phyloP scores from a whole-genome alignment of 2,113 vertebrate species.

The Eolophus roseicapilla region DNA sequence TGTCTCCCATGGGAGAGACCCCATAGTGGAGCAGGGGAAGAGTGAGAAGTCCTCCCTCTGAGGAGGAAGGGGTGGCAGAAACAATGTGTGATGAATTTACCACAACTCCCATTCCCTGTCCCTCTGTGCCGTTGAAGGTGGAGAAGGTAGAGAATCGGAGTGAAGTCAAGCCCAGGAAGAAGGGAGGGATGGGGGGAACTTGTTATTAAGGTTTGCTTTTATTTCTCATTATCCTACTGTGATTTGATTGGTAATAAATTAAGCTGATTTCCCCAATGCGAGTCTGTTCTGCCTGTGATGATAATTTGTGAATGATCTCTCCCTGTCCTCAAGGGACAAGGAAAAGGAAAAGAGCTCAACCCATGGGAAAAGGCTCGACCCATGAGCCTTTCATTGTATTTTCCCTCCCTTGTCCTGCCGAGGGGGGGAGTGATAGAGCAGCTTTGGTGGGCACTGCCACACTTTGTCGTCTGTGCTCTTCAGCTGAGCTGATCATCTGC shows the following conservation, averaged over 20 bases:
- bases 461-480: neutral
- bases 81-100: neutral
- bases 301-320: neutral
- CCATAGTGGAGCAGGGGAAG: too few relatives aligned
- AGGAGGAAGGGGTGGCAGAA: neutral
- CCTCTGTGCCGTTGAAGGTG: too few relatives aligned
- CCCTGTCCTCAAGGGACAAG: neutral
- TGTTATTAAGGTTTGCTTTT: neutral
- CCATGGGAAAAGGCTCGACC: neutral
- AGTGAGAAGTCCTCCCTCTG: neutral
- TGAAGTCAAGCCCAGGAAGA: neutral
- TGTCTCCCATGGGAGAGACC: neutral
- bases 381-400: neutral
- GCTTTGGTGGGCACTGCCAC: neutral
- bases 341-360: neutral
- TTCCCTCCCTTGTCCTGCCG: neutral
- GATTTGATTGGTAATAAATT: neutral
- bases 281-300: neutral
- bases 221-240: neutral
- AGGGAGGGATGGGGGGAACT: neutral
- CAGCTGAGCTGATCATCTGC: neutral
- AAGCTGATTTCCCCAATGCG: neutral
- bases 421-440: neutral
- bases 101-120: neutral
- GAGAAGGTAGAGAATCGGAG: neutral